Percentiles rank a stretch among this genome's conserved stretches.
Conservation (phyloP, 2,797 vertebrate genomes). For the Chelmon rostratus region DNA sequence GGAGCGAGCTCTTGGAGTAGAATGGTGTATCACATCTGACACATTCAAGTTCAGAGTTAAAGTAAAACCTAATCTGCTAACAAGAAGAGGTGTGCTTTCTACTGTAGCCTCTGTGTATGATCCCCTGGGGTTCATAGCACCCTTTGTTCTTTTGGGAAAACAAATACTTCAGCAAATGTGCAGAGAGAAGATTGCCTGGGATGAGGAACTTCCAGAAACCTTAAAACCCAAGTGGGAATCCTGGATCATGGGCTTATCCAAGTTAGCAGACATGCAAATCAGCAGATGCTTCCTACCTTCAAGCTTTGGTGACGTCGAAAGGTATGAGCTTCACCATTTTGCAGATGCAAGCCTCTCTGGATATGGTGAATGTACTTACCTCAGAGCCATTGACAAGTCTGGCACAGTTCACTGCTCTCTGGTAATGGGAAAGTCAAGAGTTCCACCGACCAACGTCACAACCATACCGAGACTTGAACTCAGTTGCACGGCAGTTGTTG, state of each 20-base stretch:
- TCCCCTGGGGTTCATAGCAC: not conserved
- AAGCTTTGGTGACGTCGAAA: not conserved
- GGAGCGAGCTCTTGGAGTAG: not conserved
- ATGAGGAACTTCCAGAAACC: not conserved
- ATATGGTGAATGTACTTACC: not conserved
- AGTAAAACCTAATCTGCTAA: not conserved
- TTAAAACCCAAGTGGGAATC: not conserved
- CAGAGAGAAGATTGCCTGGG: not conserved
- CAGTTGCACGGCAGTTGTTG: not conserved
- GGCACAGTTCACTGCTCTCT: not conserved
- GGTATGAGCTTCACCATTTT: not conserved
- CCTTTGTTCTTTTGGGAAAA: not conserved
- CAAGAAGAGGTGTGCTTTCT: not conserved
- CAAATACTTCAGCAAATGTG: not conserved
- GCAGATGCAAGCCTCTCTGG: not conserved
- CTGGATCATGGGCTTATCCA: not conserved
- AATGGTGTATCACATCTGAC: not conserved
- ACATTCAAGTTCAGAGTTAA: not conserved
- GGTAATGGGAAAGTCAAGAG: slow-evolving; percentile 1
- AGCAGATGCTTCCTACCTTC: not conserved
- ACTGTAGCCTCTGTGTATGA: not conserved
- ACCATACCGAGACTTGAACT: not conserved
- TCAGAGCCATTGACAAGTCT: not conserved
- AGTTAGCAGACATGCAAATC: not conserved
- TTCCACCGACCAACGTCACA: not conserved